phyloP scores from a whole-genome alignment of 1,140 invertebrate species.

The Drosophila pruinosa region DNA sequence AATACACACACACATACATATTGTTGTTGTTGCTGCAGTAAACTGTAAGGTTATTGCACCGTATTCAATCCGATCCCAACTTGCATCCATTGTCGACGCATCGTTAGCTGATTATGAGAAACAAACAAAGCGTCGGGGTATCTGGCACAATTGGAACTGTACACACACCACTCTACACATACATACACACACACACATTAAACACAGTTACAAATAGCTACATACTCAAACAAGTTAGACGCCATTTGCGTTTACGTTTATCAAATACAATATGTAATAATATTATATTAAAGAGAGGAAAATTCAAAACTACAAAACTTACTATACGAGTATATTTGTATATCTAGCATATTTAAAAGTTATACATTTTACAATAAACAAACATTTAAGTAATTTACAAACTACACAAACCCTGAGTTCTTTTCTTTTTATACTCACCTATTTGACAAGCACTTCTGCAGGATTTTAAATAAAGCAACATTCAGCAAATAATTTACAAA shows the following conservation, averaged over 20 bases:
- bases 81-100: slow-evolving; percentile 8
- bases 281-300: slow-evolving; percentile 42
- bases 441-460: slow-evolving; percentile 69
- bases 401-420: neutral
- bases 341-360: slow-evolving; percentile 48
- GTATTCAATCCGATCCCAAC: slow-evolving; percentile 15
- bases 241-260: slow-evolving; percentile 46
- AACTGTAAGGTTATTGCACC: slow-evolving; percentile 37
- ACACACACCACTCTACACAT: slow-evolving; percentile 27
- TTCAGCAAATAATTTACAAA: slow-evolving; percentile 66
- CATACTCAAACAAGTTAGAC: slow-evolving; percentile 54
- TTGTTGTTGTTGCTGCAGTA: slow-evolving; percentile 29
- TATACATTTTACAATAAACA: slow-evolving; percentile 58
- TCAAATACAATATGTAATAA: slow-evolving; percentile 44
- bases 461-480: too few relatives aligned
- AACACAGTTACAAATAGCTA: slow-evolving; percentile 13
- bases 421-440: slow-evolving; percentile 2
- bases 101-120: slow-evolving; percentile 31
- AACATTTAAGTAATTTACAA: slow-evolving; percentile 54
- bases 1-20: slow-evolving; percentile 4
- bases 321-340: slow-evolving; percentile 32
- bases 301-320: slow-evolving; percentile 9
- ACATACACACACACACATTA: slow-evolving; percentile 25
- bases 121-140: slow-evolving; percentile 39
- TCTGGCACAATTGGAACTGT: slow-evolving; percentile 29